Evolutionary conservation across 2,113 vertebrate species (phyloP).

Genomic region (Cyanoramphus novaezelandiae): DNA sequence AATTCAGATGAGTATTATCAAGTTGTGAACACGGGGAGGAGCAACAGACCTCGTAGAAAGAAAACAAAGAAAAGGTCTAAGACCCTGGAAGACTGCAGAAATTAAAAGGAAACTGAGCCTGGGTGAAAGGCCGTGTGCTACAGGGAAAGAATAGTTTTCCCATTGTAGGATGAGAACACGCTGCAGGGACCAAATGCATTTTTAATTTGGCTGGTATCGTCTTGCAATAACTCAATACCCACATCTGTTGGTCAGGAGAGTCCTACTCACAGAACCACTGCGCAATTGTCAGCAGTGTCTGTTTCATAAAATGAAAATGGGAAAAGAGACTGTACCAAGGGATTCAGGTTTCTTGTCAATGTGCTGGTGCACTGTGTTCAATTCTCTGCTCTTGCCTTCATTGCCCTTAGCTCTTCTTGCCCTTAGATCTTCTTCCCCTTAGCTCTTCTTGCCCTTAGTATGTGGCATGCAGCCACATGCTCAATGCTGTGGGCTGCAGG

Average conservation of each 20-base stretch:
- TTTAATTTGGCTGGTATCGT: not conserved
- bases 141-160: not conserved
- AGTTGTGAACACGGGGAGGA: not conserved
- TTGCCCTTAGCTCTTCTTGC: not conserved
- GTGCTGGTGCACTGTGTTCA: not conserved
- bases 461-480: not conserved
- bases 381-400: not conserved
- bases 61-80: not conserved
- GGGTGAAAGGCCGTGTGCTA: not conserved
- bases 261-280: not conserved
- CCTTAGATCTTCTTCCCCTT: not conserved
- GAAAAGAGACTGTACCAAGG: accelerated
- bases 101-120: not conserved
- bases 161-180: not conserved
- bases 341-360: not conserved
- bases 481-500: not conserved
- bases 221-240: not conserved
- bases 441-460: not conserved
- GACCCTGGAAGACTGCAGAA: not conserved
- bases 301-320: not conserved
- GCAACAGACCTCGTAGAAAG: not conserved
- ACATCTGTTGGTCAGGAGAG: not conserved
- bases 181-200: not conserved
- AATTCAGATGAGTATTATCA: not conserved
- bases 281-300: not conserved